Evolutionary conservation across 2,797 vertebrate genomes (phyloP).

Genomic region (Enteromius thamalakanensis): DNA sequence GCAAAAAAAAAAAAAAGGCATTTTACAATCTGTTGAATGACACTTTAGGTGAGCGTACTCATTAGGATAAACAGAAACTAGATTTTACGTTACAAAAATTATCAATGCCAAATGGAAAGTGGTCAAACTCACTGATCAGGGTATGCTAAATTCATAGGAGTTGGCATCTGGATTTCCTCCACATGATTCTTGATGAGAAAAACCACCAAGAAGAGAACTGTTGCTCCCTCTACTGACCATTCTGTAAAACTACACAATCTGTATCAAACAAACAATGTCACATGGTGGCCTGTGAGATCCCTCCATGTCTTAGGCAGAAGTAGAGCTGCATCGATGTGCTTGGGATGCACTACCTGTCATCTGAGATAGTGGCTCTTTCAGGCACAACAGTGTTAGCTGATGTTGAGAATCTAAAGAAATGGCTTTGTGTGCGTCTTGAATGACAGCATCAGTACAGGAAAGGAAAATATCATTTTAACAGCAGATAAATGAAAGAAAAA

Average conservation of each 20-base stretch:
- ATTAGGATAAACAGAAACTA: conserved; percentile 33
- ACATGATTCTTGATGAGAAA: not conserved
- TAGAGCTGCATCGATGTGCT: conserved; percentile 27
- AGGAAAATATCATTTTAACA: conserved; percentile 25
- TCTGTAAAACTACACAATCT: conserved; percentile 43
- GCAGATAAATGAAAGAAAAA: conserved; percentile 25
- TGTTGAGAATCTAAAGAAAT: conserved; percentile 42
- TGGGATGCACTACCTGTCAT: conserved; percentile 32
- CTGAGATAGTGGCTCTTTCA: conserved; percentile 42
- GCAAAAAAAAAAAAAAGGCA: conserved; percentile 59
- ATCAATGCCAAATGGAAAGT: conserved; percentile 34
- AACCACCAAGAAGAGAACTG: conserved; percentile 12
- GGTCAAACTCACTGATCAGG: conserved; percentile 8
- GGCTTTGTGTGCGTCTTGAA: conserved; percentile 53
- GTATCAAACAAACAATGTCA: conserved; percentile 26
- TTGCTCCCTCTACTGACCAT: conserved; percentile 42
- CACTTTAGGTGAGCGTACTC: conserved; percentile 46
- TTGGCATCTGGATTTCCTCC: conserved; percentile 22
- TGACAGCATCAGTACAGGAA: conserved; percentile 46
- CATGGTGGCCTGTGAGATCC: conserved; percentile 14
- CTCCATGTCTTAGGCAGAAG: conserved; percentile 31
- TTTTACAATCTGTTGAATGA: conserved; percentile 62
- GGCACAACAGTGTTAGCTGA: conserved; percentile 54
- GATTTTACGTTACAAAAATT: conserved; percentile 40
- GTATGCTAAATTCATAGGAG: conserved; percentile 2